Conservation (phyloP, 2,888 invertebrate genomes). For the Dynastes maya region DNA sequence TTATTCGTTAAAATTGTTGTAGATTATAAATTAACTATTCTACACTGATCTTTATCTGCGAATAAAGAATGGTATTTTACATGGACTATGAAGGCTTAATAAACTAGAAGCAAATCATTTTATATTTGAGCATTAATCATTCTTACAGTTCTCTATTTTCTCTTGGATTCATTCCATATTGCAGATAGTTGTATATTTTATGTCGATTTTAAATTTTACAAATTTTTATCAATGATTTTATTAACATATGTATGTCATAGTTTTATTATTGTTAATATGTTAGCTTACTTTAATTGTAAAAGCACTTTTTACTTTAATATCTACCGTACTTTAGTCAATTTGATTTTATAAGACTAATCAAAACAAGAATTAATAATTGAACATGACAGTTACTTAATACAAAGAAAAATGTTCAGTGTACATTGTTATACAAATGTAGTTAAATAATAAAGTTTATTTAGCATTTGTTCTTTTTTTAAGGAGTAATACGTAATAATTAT, state of each 20-base stretch:
- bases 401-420: constrained; percentile 4
- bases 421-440: constrained; percentile 11
- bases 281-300: constrained; percentile 6
- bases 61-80: constrained; percentile 27
- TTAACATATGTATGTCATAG: not conserved
- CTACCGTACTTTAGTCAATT: not conserved
- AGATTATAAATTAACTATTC: constrained; percentile 32
- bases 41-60: constrained; percentile 27
- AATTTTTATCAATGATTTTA: not conserved
- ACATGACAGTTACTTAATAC: constrained; percentile 6
- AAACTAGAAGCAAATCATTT: constrained; percentile 14
- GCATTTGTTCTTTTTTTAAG: not conserved
- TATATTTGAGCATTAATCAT: constrained; percentile 12
- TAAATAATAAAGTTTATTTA: constrained; percentile 18
- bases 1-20: constrained; percentile 51
- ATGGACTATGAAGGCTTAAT: constrained; percentile 25
- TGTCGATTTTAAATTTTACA: not conserved
- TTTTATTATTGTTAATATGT: not conserved
- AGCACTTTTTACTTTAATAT: not conserved
- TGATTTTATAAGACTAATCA: not conserved
- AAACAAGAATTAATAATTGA: not conserved
- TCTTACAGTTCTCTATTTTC: not conserved
- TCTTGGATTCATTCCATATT: constrained; percentile 1
- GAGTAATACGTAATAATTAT: no score
- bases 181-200: not conserved